Evolutionary conservation across 1,140 invertebrate genomes (phyloP), one percentile per base, ranked within the genome.

Genomic region (Drosophila mauritiana): DNA sequence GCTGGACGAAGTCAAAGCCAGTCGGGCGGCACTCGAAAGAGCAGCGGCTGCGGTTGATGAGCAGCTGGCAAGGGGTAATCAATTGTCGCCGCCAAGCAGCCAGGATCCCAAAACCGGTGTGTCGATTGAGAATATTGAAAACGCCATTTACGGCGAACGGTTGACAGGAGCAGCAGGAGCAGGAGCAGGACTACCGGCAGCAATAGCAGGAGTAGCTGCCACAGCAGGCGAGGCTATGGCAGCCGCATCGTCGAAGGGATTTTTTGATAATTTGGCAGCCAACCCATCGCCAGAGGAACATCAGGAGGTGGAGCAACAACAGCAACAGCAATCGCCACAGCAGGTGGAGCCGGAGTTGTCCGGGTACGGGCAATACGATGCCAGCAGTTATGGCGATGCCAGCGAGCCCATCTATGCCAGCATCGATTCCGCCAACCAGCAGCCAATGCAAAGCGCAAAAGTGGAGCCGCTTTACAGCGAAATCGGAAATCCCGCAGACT

Each of bases 121-220:
- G 75, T 92, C 91, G 61, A 91, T 92, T 75, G 91, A 92, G 81
- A 92, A 91, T 77, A 92, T 92, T 80, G 91, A 92, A 84, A 92
- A 92, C 78, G 91, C 91, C 65, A 91, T 92, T 84, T 92, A 92
- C 73, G 91, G 91, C 48, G 91, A 92, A 74, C 78, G 89, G 25
- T 65, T 92, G 73, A 91, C 78, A 58, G 70, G 73, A 22, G 34
- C 52, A 43, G n/a, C n/a, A 34, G 48, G 40, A 42, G 12, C 36
- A 39, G 65, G 48, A 53, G 61, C 75, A 53, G 69, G 69, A 39
- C 7, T 31, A 31, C 31, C 31, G 34, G 61, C 43, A 53, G 61
- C 75, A 53, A 67, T 63, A 39, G 22, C 48, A 54, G 37, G 65
- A 11, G 25, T 6, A 22, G 51, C 34, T 1, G 22, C 56, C 12